A percentile compares a stretch with the other conserved stretches of the same genome.
Evolutionary conservation across 1,140 invertebrate species (phyloP).

Genomic region (Papilio machaon): DNA sequence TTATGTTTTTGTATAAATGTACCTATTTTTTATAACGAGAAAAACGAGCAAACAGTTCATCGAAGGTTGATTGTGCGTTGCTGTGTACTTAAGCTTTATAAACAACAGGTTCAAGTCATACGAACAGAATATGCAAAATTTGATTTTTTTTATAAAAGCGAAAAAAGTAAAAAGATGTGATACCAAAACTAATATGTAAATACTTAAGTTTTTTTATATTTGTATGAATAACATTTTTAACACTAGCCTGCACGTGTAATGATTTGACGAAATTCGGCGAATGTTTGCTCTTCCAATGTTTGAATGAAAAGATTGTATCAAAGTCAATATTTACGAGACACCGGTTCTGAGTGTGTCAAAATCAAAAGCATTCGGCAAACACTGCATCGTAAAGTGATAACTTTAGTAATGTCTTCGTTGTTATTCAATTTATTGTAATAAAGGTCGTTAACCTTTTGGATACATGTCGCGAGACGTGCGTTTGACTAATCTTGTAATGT

Average conservation of each 20-base stretch:
- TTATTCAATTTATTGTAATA: slow-evolving; percentile 55
- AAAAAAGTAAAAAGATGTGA: background rate
- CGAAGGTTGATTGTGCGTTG: background rate
- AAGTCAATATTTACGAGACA: slow-evolving; percentile 48
- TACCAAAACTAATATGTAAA: background rate
- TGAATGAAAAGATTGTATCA: slow-evolving; percentile 14
- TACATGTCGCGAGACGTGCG: slow-evolving; percentile 24
- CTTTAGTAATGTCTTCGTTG: slow-evolving; percentile 62
- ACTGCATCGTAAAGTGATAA: slow-evolving; percentile 57
- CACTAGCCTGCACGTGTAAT: slow-evolving; percentile 29
- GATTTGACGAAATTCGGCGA: slow-evolving; percentile 37
- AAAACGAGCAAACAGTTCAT: slow-evolving; percentile 4
- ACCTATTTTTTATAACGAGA: background rate
- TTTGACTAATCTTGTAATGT: slow-evolving; percentile 40
- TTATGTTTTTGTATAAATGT: background rate
- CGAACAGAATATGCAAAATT: no score
- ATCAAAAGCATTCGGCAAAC: slow-evolving; percentile 50
- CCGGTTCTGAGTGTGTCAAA: slow-evolving; percentile 40
- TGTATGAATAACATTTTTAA: background rate
- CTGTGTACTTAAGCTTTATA: background rate
- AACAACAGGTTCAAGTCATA: background rate
- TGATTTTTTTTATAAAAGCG: no score
- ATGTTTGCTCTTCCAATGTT: slow-evolving; percentile 5
- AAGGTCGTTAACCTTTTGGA: slow-evolving; percentile 53
- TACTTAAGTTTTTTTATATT: background rate